These are phyloP conservation scores for Alviniconcha strummeri DNA, from an alignment of 2,888 invertebrate genomes.

Conservation along the genomic window DNA sequence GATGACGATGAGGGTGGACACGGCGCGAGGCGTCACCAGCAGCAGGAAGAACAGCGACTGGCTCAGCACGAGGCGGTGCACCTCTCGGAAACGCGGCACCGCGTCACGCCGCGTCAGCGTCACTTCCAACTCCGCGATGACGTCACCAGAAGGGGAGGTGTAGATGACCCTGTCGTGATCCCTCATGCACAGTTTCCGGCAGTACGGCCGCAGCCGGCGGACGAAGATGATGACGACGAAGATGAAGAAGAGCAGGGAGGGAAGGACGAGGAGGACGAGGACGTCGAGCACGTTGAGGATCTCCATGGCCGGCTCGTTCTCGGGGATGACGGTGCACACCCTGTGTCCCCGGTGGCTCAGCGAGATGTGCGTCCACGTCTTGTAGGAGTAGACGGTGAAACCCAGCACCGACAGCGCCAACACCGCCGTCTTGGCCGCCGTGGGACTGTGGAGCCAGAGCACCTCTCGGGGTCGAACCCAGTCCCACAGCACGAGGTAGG, in stretches of 20 bases:
- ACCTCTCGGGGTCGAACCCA: slow-evolving; percentile 39
- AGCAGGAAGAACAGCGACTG: slow-evolving; percentile 51
- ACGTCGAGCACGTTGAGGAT: slow-evolving; percentile 54
- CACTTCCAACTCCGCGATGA: not conserved
- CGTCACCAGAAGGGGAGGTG: slow-evolving; percentile 1
- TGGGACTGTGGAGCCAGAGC: slow-evolving; percentile 47
- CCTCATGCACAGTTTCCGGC: not conserved
- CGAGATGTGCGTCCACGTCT: slow-evolving; percentile 59
- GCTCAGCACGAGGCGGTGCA: slow-evolving; percentile 47
- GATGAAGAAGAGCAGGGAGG: slow-evolving; percentile 50
- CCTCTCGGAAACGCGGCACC: slow-evolving; percentile 44
- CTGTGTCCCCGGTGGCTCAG: slow-evolving; percentile 39
- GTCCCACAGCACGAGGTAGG: slow-evolving; percentile 48
- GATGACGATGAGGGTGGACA: slow-evolving; percentile 50
- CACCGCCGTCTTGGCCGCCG: slow-evolving; percentile 46
- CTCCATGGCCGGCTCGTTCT: slow-evolving; percentile 52
- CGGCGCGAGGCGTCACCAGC: slow-evolving; percentile 53
- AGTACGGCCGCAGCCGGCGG: slow-evolving; percentile 30
- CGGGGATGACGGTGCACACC: slow-evolving; percentile 54
- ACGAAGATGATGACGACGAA: slow-evolving; percentile 46
- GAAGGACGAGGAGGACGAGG: slow-evolving; percentile 50
- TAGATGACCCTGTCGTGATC: not conserved
- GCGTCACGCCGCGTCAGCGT: not conserved
- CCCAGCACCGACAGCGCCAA: slow-evolving; percentile 48
- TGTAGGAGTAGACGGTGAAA: slow-evolving; percentile 58